A percentile compares a stretch with the other conserved stretches of the same genome.
Evolutionary conservation across 64 coral and sea anemone species (phyloP).

Genomic region (Montipora cactus): DNA sequence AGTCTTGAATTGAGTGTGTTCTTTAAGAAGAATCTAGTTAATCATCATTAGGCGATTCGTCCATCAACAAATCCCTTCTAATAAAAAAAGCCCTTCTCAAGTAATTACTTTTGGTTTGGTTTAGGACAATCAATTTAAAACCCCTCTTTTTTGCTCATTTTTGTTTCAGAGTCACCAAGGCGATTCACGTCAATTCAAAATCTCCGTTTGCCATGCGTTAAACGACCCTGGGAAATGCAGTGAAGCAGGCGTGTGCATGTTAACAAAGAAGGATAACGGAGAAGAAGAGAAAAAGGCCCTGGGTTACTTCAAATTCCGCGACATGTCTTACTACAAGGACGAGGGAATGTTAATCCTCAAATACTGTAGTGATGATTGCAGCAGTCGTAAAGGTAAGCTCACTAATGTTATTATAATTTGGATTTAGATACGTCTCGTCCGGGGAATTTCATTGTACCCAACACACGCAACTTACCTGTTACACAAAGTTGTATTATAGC

Average conservation of each 20-base stretch:
- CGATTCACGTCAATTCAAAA: not conserved
- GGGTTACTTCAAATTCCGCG: conserved; percentile 1
- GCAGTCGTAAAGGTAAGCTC: not conserved
- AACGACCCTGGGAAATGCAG: not conserved
- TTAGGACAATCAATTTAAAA: not conserved
- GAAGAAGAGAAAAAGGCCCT: not conserved
- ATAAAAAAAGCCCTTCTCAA: too few species aligned
- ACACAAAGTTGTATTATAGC: too few species aligned
- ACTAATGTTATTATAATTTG: not conserved
- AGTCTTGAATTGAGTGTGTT: too few species aligned
- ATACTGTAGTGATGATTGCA: conserved; percentile 32
- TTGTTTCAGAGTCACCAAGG: not conserved
- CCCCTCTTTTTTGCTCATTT: not conserved
- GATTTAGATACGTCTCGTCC: too few species aligned
- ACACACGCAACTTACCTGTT: too few species aligned
- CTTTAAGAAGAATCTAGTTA: too few species aligned
- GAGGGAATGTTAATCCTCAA: conserved; percentile 62
- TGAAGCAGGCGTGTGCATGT: conserved; percentile 34
- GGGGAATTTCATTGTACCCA: too few species aligned
- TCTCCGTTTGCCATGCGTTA: not conserved
- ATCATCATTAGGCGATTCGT: too few species aligned
- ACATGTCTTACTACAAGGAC: conserved; percentile 46
- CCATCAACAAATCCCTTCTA: too few species aligned
- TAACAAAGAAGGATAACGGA: not conserved
- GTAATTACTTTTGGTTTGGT: too few species aligned